A percentile compares a stretch with the other conserved stretches of the same genome.
Evolutionary conservation across 2,113 vertebrate genomes (phyloP).

Genomic region (Tychaedon coryphoeus): DNA sequence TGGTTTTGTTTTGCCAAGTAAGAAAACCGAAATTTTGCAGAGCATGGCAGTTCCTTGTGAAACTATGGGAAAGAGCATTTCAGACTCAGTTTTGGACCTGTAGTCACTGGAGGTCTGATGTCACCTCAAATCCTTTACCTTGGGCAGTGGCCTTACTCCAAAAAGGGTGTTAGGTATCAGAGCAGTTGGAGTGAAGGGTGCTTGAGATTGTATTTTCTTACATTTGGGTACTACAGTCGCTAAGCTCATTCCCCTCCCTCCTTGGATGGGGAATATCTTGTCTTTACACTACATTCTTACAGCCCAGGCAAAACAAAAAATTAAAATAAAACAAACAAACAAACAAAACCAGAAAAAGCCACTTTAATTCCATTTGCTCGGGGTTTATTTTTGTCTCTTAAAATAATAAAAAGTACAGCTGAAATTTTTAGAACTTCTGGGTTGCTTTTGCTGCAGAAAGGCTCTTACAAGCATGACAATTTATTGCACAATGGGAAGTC

Average conservation of each 20-base stretch:
- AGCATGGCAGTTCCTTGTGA: neutral
- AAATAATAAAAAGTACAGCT: neutral
- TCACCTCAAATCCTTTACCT: neutral
- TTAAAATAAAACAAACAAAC: too few relatives aligned
- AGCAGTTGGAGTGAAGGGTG: neutral
- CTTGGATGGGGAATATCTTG: neutral
- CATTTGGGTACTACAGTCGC: neutral
- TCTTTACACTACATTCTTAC: neutral
- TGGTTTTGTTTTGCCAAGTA: neutral
- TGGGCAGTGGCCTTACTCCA: neutral
- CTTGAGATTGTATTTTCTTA: neutral
- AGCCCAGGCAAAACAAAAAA: neutral
- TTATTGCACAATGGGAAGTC: neutral
- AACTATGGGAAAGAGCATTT: neutral
- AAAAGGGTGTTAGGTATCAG: neutral
- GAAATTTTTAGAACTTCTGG: neutral
- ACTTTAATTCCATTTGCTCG: neutral
- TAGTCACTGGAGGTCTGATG: neutral
- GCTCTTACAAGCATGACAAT: neutral
- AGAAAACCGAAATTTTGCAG: neutral
- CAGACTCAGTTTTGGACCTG: neutral
- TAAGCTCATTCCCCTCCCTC: neutral
- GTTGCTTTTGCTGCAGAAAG: neutral
- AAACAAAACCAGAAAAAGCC: accelerated
- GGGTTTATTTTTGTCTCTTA: neutral